Base-by-base conservation (phyloP, 2,113 vertebrate genomes). In the Rhinolophus sinicus region DNA sequence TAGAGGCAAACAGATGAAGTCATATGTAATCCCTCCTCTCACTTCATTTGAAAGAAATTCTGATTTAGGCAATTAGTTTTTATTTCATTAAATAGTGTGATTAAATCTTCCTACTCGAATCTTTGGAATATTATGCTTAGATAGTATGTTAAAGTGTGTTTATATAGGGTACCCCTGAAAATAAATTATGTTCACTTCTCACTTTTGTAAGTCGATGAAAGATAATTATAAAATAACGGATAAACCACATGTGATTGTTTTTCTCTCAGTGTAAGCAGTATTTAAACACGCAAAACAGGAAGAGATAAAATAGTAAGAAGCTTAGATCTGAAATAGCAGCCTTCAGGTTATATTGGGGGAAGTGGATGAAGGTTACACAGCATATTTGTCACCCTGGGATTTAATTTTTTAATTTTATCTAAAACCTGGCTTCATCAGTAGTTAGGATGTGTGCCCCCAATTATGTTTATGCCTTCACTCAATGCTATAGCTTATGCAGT, bases 31-130 rank as follows among this genome's bases (percentile, higher is more conserved):
- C 33, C 83, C 2, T 83, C 24, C 15, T 80, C 50, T 90, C 22
- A 56, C 28, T 96, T 96, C 15, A 82, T 81, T 85, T 93, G 26
- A 65, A 87, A 93, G 30, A 93, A 94, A 69, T 84, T 80, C n/a
- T 76, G 52, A 96, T 69, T n/a, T 83, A 81, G 58, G 8, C 38
- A 85, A 7, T 70, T 92, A 24, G 13, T 60, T 93, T 96, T 87
- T 82, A 88, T 90, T 84, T 97, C 38, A 88, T 78, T 96, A 88
- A 93, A 78, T 81, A 35, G 3, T 33, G 18, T 90, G 70, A 80
- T 94, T 83, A 94, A 88, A 77, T 91, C 58, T 80, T 21, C 26
- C 67, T 70, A 64, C 38, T 21, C 8, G 70, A 72, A 88, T 19
- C 44, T 67, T 40, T 82, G 67, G 50, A 82, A 73, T 94, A 50